These are phyloP conservation scores for Dissostichus mawsoni DNA, from an alignment of 2,113 vertebrate species.

Conservation along the genomic window DNA sequence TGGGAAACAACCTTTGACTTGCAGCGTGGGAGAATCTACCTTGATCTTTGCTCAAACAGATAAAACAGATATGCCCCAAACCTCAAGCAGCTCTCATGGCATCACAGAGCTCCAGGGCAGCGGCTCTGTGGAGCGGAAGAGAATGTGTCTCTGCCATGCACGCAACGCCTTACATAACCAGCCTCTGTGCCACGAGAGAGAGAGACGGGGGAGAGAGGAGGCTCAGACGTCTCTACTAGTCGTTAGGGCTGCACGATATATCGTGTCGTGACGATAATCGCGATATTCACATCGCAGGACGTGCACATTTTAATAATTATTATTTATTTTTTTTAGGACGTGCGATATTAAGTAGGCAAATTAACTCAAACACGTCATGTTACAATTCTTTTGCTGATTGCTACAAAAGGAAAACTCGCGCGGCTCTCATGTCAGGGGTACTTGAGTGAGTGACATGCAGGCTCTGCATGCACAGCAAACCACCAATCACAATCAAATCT, in stretches of 20 bases:
- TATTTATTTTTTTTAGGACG: no score
- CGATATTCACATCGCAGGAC: no score
- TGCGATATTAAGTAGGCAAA: no score
- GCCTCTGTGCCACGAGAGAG: slow-evolving; percentile 37
- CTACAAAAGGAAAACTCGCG: no score
- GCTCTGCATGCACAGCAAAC: no score
- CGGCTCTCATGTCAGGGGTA: no score
- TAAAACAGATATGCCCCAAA: slow-evolving; percentile 46
- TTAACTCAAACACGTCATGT: no score
- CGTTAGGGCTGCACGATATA: background rate
- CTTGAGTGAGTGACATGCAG: no score
- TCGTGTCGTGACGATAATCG: no score
- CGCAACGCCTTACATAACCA: slow-evolving; percentile 71
- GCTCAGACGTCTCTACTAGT: background rate
- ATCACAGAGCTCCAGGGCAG: slow-evolving; percentile 31
- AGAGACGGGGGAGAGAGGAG: background rate
- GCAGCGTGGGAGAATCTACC: background rate
- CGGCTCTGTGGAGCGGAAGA: slow-evolving; percentile 38
- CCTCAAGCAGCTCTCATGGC: slow-evolving; percentile 46
- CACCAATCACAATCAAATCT: no score
- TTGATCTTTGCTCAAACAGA: slow-evolving; percentile 20
- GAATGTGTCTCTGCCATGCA: slow-evolving; percentile 40
- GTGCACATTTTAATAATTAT: no score
- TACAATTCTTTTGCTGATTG: no score
- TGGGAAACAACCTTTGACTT: background rate